Conservation (phyloP, 2,113 vertebrate genomes). For the Cygnus buccinator region DNA sequence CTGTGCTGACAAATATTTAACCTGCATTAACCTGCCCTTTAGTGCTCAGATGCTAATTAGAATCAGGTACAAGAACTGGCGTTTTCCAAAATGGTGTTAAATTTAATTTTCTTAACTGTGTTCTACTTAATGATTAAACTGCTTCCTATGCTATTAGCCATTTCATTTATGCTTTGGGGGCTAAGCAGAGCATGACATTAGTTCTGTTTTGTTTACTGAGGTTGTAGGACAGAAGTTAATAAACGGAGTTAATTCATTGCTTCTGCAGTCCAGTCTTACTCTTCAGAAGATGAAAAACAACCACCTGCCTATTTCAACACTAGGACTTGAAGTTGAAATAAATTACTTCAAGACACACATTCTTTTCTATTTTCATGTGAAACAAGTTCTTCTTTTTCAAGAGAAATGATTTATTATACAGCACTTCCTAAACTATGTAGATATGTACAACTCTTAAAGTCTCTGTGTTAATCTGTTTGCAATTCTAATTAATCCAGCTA, state of each 20-base stretch:
- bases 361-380: neutral
- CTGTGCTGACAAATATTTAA: conserved; percentile 66
- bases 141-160: conserved; percentile 49
- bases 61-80: conserved; percentile 28
- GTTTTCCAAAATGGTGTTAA: conserved; percentile 65
- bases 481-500: neutral
- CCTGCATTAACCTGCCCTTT: conserved; percentile 63
- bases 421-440: neutral
- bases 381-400: neutral
- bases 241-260: conserved; percentile 35
- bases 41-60: conserved; percentile 59
- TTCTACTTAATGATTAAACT: conserved; percentile 69
- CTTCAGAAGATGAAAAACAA: neutral
- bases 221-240: conserved; percentile 54
- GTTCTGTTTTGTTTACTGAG: conserved; percentile 21
- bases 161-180: conserved; percentile 51
- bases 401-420: neutral
- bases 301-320: neutral
- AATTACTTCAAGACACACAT: neutral
- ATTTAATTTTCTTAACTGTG: conserved; percentile 72
- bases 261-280: neutral
- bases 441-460: neutral
- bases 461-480: neutral
- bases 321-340: neutral
- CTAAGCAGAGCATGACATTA: conserved; percentile 29